These are phyloP conservation scores for Philereme transversata DNA, from an alignment of 2,888 invertebrate genomes.

Conservation along the genomic window DNA sequence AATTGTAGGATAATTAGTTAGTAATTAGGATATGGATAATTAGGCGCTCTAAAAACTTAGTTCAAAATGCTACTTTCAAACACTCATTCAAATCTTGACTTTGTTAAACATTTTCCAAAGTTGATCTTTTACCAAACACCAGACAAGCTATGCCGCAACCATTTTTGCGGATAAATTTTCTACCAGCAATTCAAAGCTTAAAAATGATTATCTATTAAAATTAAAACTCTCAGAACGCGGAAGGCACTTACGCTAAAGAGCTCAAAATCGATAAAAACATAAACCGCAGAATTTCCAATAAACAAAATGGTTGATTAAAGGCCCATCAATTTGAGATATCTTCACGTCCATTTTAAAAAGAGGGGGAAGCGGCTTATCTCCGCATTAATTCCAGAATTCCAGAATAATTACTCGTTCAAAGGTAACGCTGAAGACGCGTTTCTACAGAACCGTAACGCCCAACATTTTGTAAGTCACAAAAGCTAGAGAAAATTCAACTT, in stretches of 20 bases:
- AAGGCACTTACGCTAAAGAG: slow-evolving; percentile 9
- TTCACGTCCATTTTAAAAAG: slow-evolving; percentile 50
- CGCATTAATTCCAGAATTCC: slow-evolving; percentile 77
- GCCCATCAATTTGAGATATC: slow-evolving; percentile 51
- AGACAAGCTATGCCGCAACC: no score
- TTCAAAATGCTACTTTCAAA: no score
- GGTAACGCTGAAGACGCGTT: slow-evolving; percentile 66
- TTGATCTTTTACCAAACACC: no score
- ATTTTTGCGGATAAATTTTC: neutral
- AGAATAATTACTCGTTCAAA: slow-evolving; percentile 80
- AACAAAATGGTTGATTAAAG: slow-evolving; percentile 48
- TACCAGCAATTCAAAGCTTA: slow-evolving; percentile 1
- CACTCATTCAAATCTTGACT: no score
- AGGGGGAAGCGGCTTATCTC: slow-evolving; percentile 65
- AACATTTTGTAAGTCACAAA: slow-evolving; percentile 47
- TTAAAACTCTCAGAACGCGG: neutral
- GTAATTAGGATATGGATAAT: no score
- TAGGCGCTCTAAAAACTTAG: no score
- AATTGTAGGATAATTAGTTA: no score
- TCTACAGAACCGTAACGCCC: slow-evolving; percentile 54
- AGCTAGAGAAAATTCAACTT: slow-evolving; percentile 43
- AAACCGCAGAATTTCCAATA: slow-evolving; percentile 38
- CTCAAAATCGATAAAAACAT: slow-evolving; percentile 23
- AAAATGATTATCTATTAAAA: slow-evolving; percentile 7
- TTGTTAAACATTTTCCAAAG: no score